Percentiles rank a stretch among this genome's conserved stretches.
Conservation (phyloP, 1,140 invertebrate species). For the Drosophila pandora region DNA sequence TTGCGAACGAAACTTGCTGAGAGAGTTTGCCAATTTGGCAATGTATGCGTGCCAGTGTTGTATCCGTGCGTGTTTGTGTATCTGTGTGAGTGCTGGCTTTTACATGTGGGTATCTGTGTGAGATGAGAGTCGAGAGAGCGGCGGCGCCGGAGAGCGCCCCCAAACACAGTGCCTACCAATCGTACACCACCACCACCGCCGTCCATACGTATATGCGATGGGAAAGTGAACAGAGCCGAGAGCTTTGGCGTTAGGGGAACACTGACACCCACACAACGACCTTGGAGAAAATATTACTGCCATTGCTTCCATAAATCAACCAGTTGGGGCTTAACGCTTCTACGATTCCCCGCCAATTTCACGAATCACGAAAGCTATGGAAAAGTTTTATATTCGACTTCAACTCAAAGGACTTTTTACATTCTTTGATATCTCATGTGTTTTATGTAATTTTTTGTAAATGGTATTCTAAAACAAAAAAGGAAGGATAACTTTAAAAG, state of each 20-base stretch:
- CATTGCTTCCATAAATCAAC: conserved; percentile 2
- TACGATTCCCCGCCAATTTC: conserved; percentile 5
- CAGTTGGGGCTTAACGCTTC: not conserved
- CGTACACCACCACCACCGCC: not conserved
- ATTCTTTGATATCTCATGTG: not conserved
- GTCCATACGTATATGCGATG: too few species aligned
- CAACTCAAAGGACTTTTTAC: not conserved
- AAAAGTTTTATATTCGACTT: not conserved
- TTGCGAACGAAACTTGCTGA: not conserved
- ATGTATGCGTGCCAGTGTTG: not conserved
- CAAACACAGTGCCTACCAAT: conserved; percentile 12
- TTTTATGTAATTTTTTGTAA: too few species aligned
- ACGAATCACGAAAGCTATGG: not conserved
- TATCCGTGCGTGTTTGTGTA: conserved; percentile 12
- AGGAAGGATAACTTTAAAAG: too few species aligned
- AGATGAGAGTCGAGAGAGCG: conserved; percentile 17
- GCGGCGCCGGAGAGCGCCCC: conserved; percentile 17
- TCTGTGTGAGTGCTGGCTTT: conserved; percentile 6
- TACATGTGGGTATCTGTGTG: conserved; percentile 35
- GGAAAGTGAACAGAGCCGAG: not conserved
- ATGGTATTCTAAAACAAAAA: too few species aligned
- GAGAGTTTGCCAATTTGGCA: conserved; percentile 3
- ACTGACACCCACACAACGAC: conserved; percentile 6
- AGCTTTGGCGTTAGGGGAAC: conserved; percentile 25
- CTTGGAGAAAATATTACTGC: conserved; percentile 1